A percentile compares a stretch with the other conserved stretches of the same genome.
Conservation (phyloP, 2,113 vertebrate genomes). For the Buteo buteo region DNA sequence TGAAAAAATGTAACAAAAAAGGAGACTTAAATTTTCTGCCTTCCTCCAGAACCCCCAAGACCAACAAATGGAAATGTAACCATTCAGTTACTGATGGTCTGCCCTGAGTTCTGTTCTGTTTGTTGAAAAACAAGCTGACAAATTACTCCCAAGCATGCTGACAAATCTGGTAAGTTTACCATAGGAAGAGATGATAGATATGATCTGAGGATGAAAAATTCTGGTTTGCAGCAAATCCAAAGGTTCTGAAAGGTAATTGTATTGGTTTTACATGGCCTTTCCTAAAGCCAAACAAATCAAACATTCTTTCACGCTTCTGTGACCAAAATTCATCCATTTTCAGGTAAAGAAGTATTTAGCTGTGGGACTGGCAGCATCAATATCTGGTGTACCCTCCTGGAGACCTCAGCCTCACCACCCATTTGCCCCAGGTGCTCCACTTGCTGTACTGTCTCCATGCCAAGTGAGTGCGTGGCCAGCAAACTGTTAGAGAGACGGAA, state of each 20-base stretch:
- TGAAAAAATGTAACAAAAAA: not conserved
- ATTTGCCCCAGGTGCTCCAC: not conserved
- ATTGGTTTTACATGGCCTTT: not conserved
- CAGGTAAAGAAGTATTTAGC: not conserved
- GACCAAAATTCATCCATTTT: not conserved
- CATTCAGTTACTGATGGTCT: not conserved
- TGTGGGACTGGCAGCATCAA: not conserved
- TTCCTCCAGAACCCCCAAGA: not conserved
- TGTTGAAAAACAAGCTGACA: not conserved
- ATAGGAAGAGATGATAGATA: not conserved
- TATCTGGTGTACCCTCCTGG: not conserved
- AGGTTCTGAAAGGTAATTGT: not conserved
- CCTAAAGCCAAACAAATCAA: not conserved
- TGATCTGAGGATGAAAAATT: not conserved
- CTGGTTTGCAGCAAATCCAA: not conserved
- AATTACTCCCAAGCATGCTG: not conserved
- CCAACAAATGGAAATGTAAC: not conserved
- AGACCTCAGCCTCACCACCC: not conserved
- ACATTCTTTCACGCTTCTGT: not conserved
- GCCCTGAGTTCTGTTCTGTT: not conserved
- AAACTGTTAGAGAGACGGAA: rapidly evolving
- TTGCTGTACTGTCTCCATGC: not conserved
- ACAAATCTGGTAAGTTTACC: not conserved
- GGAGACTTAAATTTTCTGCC: not conserved
- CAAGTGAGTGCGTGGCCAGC: rapidly evolving